Conservation (phyloP, 2,113 vertebrate species). For the Mobula hypostoma region DNA sequence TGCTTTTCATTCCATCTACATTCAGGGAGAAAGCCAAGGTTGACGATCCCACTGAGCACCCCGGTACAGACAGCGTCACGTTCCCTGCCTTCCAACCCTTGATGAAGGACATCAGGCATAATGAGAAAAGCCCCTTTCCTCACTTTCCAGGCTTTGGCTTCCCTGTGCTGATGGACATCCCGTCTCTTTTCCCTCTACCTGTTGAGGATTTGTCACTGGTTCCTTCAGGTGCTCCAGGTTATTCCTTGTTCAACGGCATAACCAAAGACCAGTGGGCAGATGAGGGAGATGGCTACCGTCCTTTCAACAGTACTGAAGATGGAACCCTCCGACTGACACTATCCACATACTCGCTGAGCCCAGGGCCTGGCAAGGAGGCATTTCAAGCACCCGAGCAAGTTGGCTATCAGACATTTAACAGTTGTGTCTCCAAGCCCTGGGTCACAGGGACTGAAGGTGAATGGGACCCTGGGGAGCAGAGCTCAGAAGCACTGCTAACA, state of each 20-base stretch:
- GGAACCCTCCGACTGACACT: background rate
- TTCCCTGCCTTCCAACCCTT: background rate
- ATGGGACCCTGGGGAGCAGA: background rate
- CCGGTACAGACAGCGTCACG: background rate
- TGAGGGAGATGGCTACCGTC: background rate
- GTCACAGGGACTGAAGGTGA: background rate
- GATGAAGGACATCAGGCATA: too few species aligned
- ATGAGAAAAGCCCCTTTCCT: background rate
- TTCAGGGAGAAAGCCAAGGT: background rate
- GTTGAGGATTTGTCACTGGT: background rate
- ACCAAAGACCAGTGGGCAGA: background rate
- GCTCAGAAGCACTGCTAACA: background rate
- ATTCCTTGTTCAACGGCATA: constrained; percentile 23
- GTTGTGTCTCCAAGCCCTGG: background rate
- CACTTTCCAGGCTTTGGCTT: background rate
- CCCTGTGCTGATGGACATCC: background rate
- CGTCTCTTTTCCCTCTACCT: background rate
- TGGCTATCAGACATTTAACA: background rate
- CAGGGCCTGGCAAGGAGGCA: background rate
- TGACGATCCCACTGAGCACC: too few species aligned
- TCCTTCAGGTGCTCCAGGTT: background rate
- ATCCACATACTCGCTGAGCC: background rate
- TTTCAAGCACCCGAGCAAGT: background rate
- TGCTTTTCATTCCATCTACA: background rate
- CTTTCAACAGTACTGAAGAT: background rate